Conservation (phyloP, 2,888 invertebrate genomes). For the Sicus ferrugineus region DNA sequence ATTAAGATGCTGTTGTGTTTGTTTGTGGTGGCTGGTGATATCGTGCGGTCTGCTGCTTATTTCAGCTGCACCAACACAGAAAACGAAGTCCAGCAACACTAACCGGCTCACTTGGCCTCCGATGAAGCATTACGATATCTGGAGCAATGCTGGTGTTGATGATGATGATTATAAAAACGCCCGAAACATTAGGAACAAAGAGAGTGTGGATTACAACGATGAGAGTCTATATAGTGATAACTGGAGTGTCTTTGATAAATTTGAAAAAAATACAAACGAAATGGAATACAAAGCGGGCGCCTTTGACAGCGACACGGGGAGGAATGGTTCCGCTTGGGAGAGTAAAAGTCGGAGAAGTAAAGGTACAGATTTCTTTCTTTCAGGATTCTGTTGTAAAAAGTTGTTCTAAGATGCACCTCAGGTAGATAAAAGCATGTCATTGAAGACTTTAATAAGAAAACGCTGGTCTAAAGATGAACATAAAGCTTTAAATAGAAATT, state of each 20-base stretch:
- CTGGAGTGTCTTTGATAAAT: conserved; percentile 8
- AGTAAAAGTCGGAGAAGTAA: conserved; percentile 20
- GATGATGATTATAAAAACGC: conserved; percentile 13
- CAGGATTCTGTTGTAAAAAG: not conserved
- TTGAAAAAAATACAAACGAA: conserved; percentile 4
- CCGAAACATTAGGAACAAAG: not conserved
- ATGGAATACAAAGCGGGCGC: conserved; percentile 19
- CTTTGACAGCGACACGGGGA: conserved; percentile 21
- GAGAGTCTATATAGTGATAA: not conserved
- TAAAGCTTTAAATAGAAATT: no score
- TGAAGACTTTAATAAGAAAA: no score
- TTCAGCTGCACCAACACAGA: conserved; percentile 37
- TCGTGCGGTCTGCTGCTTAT: not conserved
- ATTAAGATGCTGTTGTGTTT: not conserved
- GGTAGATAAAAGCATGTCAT: no score
- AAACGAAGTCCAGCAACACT: no score
- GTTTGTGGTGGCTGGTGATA: conserved; percentile 10
- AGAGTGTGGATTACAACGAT: not conserved
- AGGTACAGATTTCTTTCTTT: conserved; percentile 17
- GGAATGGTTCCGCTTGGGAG: not conserved
- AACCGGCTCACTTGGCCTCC: conserved; percentile 54
- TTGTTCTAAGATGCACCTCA: not conserved
- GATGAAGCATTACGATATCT: conserved; percentile 60
- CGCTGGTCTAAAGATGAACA: no score
- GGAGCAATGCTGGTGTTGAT: conserved; percentile 46